These are phyloP conservation scores for Pseudonaja textilis DNA, from an alignment of 2,113 vertebrate genomes.

Conservation along the genomic window DNA sequence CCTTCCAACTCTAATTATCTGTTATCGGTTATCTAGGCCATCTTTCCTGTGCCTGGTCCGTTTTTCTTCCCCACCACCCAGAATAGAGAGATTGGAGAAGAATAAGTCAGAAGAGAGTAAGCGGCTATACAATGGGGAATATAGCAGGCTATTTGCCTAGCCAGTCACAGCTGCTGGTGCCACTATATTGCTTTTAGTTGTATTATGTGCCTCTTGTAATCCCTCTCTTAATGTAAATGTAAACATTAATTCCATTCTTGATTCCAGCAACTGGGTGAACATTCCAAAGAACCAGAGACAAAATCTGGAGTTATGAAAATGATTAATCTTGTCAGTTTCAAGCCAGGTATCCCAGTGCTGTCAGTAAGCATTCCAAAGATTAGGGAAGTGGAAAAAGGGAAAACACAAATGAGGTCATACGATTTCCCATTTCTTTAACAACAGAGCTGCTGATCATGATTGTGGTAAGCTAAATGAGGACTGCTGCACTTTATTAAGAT, in stretches of 20 bases:
- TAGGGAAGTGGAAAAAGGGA: neutral
- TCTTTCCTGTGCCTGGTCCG: neutral
- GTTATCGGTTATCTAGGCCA: neutral
- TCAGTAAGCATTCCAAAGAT: neutral
- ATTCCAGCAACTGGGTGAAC: neutral
- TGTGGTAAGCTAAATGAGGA: neutral
- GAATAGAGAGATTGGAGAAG: neutral
- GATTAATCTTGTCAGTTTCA: neutral
- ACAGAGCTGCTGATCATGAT: neutral
- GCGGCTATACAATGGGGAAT: neutral
- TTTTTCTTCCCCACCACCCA: neutral
- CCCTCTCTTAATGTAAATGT: neutral
- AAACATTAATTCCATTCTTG: neutral
- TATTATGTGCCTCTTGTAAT: neutral
- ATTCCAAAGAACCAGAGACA: neutral
- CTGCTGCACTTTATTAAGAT: neutral
- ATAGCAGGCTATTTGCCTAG: neutral
- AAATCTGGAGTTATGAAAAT: neutral
- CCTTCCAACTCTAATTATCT: too few relatives aligned
- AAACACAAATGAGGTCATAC: neutral
- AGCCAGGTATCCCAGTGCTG: neutral
- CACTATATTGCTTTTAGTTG: neutral
- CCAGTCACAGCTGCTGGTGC: neutral
- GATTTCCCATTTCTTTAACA: neutral
- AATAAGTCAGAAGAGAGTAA: neutral